These are phyloP conservation scores for Mesodorylaimus sp. DNA, from an alignment of 2,888 invertebrate genomes.

Conservation along the genomic window DNA sequence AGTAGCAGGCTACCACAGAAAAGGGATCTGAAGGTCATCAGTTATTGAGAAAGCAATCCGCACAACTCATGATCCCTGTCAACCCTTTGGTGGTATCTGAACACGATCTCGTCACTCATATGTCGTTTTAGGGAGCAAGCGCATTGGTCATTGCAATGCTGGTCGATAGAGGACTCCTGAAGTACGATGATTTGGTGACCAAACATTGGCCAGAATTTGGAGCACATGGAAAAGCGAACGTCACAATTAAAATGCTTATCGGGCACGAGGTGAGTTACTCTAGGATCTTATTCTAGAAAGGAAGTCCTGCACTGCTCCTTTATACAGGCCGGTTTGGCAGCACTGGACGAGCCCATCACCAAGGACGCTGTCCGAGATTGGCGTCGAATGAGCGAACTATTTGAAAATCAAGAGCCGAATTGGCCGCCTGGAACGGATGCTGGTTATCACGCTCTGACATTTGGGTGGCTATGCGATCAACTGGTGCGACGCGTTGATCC, in stretches of 20 bases:
- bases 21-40: too few species aligned
- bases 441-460: constrained; percentile 34
- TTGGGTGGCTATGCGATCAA: constrained; percentile 34
- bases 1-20: too few species aligned
- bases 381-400: constrained; percentile 23
- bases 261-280: constrained; percentile 28
- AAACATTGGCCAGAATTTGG: constrained; percentile 36
- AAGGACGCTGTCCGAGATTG: constrained; percentile 25
- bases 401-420: constrained; percentile 28
- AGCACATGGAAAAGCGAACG: constrained; percentile 33
- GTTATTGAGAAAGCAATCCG: too few species aligned
- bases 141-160: constrained; percentile 22
- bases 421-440: constrained; percentile 30
- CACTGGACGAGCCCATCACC: constrained; percentile 25
- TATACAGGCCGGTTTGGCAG: constrained; percentile 32
- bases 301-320: too few species aligned
- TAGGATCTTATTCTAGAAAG: too few species aligned
- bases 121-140: constrained; percentile 16
- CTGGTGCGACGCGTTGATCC: constrained; percentile 32
- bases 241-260: constrained; percentile 31
- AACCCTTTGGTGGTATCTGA: too few species aligned
- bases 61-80: too few species aligned
- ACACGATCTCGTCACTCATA: too few species aligned
- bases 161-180: constrained; percentile 30
- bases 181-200: constrained; percentile 29